Conservation (phyloP, 2,797 vertebrate genomes). For the Chaetodon trifasciatus region DNA sequence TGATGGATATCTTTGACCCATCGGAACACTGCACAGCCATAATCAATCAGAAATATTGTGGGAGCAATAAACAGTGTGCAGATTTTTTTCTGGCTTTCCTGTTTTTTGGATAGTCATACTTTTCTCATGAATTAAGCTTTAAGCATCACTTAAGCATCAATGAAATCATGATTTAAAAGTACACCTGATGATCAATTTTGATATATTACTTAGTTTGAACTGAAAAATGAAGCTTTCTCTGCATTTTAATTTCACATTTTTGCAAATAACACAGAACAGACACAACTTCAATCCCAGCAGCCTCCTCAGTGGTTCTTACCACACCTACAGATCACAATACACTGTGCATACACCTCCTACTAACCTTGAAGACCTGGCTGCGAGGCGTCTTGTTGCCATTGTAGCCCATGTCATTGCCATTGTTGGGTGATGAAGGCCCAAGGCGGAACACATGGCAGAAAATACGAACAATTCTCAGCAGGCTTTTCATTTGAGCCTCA, state of each 20-base stretch:
- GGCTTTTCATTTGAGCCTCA: constrained; percentile 98
- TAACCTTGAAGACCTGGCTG: constrained; percentile 99
- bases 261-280: constrained; percentile 4
- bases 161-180: not conserved
- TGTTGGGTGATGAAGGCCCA: constrained; percentile 95
- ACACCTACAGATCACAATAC: not conserved
- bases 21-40: not conserved
- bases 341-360: constrained; percentile 43
- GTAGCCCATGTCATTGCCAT: constrained; percentile 97
- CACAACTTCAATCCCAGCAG: not conserved
- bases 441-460: constrained; percentile 98
- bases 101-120: not conserved
- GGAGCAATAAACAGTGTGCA: not conserved
- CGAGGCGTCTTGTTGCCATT: constrained; percentile 99
- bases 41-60: not conserved
- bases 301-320: not conserved
- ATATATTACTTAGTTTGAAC: not conserved
- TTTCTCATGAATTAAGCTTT: not conserved
- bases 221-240: not conserved
- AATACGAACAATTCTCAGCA: constrained; percentile 96
- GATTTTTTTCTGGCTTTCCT: not conserved
- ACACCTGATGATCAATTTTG: not conserved
- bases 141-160: not conserved
- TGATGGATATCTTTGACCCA: not conserved
- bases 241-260: constrained; percentile 6